Evolutionary conservation across 2,888 invertebrate genomes (phyloP).

Genomic region (Frankliniella fusca): DNA sequence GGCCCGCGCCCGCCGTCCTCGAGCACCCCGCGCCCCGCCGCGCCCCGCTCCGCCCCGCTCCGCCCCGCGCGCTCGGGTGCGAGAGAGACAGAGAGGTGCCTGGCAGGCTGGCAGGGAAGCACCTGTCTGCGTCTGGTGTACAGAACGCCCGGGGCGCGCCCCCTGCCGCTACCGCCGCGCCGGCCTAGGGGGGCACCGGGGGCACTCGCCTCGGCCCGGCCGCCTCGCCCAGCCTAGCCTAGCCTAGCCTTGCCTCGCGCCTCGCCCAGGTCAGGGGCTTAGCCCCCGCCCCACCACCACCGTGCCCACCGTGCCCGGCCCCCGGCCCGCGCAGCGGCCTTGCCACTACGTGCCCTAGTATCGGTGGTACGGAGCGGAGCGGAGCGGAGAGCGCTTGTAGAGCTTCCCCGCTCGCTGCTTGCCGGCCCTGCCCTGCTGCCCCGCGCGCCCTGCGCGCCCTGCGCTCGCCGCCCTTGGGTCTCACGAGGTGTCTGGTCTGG

Average conservation of each 20-base stretch:
- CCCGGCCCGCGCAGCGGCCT: background rate
- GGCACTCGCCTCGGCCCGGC: background rate
- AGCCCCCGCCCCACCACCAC: background rate
- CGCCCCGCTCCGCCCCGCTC: no score
- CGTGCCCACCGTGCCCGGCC: background rate
- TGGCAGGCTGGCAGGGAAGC: no score
- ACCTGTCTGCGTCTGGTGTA: no score
- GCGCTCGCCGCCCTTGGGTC: background rate
- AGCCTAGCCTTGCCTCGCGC: background rate
- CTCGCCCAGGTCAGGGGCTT: background rate
- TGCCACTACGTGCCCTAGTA: background rate
- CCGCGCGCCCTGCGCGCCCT: background rate
- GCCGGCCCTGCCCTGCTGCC: background rate
- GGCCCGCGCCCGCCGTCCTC: background rate
- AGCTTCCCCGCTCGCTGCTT: background rate
- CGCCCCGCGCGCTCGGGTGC: no score
- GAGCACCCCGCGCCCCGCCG: slow-evolving; percentile 6
- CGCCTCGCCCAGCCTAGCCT: background rate
- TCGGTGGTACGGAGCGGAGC: background rate
- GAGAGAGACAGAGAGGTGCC: no score
- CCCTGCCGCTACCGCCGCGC: background rate
- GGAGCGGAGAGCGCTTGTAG: background rate
- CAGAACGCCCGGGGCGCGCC: no score
- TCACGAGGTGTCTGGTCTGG: background rate
- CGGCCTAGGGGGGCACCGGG: background rate